Base-by-base conservation (phyloP, 2,888 invertebrate species). In the Pseudococcus jackbeardsleyi region DNA sequence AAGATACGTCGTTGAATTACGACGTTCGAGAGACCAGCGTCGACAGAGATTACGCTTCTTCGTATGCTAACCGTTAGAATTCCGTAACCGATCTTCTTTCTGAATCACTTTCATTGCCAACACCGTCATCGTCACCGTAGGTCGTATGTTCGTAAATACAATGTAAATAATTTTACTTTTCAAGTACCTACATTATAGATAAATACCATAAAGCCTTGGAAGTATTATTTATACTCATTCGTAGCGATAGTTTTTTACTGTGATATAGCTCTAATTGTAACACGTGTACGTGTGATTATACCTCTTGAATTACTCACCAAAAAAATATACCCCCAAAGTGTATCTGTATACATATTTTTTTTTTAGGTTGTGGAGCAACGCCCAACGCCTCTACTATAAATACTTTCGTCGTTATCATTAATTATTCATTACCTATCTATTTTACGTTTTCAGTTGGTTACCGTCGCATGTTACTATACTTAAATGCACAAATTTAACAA, bases 1-100 rank as follows among this genome's bases (percentile, higher is more conserved):
- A 12, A 22, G 59, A 15, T 7, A 72, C 42, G 7, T 19, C 77
- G 33, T 26, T 26, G 17, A 54, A 86, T 22, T 48, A 64, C 68
- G 22, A 87, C 0, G 82, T 88, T 26, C 88, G 54, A 17, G 88
- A 88, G 82, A 88, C 88, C 50, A 88, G 82, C 54, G 79, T 88
- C 17, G 88, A 88, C n/a, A n/a, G 59, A 19, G 39, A 64, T 26
- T 42, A 85, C 79, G 15, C 79, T 11, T 42, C 79, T 82, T 42
- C 72, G 33, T 72, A 72, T 17, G 33, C 72, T 12, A 33, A 26
- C 17, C 72, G 72, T 72, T 72, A 33, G 42, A 42, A 72, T 6
- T 17, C 0, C 33, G 17, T 33, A 26, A 9, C 26, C 8, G 19
- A 12, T 64, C n/a, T 19, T n/a, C n/a, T 12, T 15, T 26, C 68